These are phyloP conservation scores for Acinonyx jubatus DNA, from an alignment of 2,113 vertebrate genomes.

Conservation along the genomic window DNA sequence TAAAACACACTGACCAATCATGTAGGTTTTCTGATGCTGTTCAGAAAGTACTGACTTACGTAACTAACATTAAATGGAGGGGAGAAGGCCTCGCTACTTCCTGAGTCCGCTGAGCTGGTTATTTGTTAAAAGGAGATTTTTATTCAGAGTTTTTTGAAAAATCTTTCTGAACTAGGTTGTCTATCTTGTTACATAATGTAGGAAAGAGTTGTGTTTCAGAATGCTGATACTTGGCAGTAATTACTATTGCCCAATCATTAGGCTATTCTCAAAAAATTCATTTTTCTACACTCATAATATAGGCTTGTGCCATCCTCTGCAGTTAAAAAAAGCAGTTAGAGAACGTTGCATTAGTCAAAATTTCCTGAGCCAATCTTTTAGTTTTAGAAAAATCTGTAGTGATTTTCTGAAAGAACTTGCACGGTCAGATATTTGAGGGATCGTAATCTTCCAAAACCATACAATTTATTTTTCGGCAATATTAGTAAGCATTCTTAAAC, in stretches of 20 bases:
- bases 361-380: background rate
- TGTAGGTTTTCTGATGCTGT: background rate
- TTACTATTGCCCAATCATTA: background rate
- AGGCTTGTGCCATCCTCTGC: background rate
- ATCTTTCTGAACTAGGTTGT: background rate
- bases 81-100: background rate
- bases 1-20: background rate
- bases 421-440: background rate
- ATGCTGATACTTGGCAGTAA: background rate
- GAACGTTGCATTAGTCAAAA: background rate
- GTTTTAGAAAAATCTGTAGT: background rate
- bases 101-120: background rate
- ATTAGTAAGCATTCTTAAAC: background rate
- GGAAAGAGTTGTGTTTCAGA: background rate
- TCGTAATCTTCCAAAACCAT: background rate
- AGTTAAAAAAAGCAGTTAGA: background rate
- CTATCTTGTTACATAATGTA: background rate
- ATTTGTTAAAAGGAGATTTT: constrained; percentile 8
- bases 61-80: background rate
- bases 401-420: background rate
- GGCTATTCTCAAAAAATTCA: background rate
- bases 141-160: background rate
- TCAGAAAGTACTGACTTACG: background rate
- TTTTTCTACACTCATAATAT: constrained; percentile 5
- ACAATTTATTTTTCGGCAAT: background rate